A percentile compares a stretch with the other conserved stretches of the same genome.
Conservation (phyloP, 1,140 invertebrate genomes). For the Drosophila kepulauana region DNA sequence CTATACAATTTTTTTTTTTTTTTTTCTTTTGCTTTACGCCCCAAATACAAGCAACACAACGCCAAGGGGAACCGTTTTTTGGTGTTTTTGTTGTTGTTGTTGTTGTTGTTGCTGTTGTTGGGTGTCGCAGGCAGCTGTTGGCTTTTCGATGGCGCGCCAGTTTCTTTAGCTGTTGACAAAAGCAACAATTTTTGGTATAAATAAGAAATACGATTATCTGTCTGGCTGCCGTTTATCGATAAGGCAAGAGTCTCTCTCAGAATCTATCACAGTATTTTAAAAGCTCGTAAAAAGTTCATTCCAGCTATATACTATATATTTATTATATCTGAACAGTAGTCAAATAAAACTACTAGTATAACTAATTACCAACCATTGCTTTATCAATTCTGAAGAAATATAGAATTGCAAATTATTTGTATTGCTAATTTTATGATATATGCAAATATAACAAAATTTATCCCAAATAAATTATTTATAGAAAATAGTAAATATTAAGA, state of each 20-base stretch:
- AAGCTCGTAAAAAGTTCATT: background rate
- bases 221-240: constrained; percentile 10
- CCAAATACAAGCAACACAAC: constrained; percentile 19
- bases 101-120: background rate
- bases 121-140: constrained; percentile 28
- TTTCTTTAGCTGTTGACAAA: constrained; percentile 20
- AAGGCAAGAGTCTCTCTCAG: background rate
- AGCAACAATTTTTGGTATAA: constrained; percentile 19
- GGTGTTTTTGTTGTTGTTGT: background rate
- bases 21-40: constrained; percentile 25
- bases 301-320: no score
- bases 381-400: no score
- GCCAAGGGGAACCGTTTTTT: constrained; percentile 3
- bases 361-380: no score
- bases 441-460: no score
- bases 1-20: no score
- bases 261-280: background rate
- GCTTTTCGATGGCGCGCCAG: constrained; percentile 6
- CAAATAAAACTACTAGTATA: no score
- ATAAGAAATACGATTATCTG: constrained; percentile 29
- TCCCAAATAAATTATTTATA: no score
- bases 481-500: no score
- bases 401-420: no score
- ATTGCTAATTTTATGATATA: no score
- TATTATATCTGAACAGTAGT: no score